phyloP scores from a whole-genome alignment of 37 sponge, comb jelly and placozoan genomes.

The Lycopodina hypogea region DNA sequence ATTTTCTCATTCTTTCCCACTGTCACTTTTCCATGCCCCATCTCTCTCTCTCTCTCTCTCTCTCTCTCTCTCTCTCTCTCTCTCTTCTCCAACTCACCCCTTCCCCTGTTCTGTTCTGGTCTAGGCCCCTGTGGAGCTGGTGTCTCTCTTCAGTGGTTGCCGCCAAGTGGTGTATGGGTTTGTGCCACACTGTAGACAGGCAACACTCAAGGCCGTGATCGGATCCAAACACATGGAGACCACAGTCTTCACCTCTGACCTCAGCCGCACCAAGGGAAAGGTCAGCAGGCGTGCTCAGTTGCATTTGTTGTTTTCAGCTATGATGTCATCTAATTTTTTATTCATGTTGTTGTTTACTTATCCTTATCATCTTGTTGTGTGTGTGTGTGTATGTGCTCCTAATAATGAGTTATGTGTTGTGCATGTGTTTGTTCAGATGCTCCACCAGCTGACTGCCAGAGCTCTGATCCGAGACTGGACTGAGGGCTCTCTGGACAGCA shows the following conservation, averaged over 20 bases:
- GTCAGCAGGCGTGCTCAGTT: conserved; percentile 27
- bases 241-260: conserved; percentile 87
- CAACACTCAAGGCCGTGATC: conserved; percentile 82
- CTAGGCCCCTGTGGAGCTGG: conserved; percentile 83
- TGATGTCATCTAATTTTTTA: not conserved
- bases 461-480: conserved; percentile 95
- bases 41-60: not conserved
- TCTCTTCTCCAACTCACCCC: not conserved
- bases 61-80: not conserved
- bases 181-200: conserved; percentile 87
- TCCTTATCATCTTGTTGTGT: not conserved
- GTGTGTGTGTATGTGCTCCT: not conserved
- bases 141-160: conserved; percentile 89
- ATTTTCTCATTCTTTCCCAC: conserved; percentile 4
- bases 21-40: not conserved
- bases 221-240: conserved; percentile 89
- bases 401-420: too few relatives aligned
- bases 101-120: not conserved
- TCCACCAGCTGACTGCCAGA: conserved; percentile 94
- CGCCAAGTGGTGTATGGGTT: conserved; percentile 95
- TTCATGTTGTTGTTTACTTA: not conserved
- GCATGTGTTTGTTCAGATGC: conserved; percentile 36
- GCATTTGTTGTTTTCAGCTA: not conserved
- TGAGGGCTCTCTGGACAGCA: conserved; percentile 78
- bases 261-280: conserved; percentile 72